Evolutionary conservation across 2,888 invertebrate species (phyloP).

Genomic region (Harpagoxenus sublaevis): DNA sequence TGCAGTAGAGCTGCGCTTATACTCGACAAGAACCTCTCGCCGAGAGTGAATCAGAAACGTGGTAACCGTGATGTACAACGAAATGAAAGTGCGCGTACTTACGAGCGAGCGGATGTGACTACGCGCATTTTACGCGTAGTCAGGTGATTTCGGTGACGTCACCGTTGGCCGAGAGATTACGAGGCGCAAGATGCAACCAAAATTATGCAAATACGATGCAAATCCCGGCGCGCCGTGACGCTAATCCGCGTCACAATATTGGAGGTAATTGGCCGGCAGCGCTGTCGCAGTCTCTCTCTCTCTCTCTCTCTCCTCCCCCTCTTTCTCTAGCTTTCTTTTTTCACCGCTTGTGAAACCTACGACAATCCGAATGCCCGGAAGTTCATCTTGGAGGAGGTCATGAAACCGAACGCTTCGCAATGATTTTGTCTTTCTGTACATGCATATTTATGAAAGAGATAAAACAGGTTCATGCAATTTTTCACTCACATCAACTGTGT

Average conservation of each 20-base stretch:
- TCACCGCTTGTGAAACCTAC: conserved; percentile 23
- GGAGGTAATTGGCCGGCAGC: conserved; percentile 84
- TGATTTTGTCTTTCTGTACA: not conserved
- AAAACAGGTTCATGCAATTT: conserved; percentile 30
- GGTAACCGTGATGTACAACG: not conserved
- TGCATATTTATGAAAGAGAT: conserved; percentile 20
- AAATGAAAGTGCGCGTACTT: conserved; percentile 43
- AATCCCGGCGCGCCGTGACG: conserved; percentile 83
- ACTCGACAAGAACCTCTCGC: conserved; percentile 23
- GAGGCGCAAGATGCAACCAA: conserved; percentile 81
- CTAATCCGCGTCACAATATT: conserved; percentile 85
- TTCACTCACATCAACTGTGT: not conserved
- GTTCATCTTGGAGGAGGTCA: conserved; percentile 43
- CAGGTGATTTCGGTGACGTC: conserved; percentile 74
- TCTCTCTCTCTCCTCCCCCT: conserved; percentile 69
- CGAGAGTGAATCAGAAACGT: conserved; percentile 21
- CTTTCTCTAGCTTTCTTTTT: conserved; percentile 63
- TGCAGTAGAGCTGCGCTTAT: not conserved
- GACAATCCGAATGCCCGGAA: conserved; percentile 58
- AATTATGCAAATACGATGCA: conserved; percentile 86
- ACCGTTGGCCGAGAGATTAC: conserved; percentile 75
- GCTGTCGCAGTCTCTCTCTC: conserved; percentile 72
- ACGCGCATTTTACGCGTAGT: conserved; percentile 56
- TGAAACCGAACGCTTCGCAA: not conserved
- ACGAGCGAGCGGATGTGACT: conserved; percentile 48